Percentiles rank a stretch among this genome's conserved stretches.
Conservation (phyloP, 2,113 vertebrate genomes). For the Leiothrix lutea region DNA sequence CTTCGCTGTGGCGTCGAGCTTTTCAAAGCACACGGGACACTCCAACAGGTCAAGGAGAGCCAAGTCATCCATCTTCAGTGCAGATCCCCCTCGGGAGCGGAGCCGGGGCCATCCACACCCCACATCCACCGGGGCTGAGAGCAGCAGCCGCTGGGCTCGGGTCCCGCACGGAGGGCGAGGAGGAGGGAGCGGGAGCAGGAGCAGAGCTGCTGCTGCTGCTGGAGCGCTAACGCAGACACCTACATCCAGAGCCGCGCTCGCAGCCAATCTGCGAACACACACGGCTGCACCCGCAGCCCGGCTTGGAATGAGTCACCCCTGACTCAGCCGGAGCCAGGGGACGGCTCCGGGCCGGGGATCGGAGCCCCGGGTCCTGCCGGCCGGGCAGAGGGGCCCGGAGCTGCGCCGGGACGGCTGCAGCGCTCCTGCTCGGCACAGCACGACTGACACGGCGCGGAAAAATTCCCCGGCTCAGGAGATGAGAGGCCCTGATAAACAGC, state of each 20-base stretch:
- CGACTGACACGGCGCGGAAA: neutral
- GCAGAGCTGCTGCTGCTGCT: conserved; percentile 27
- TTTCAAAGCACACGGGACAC: conserved; percentile 88
- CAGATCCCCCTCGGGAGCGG: neutral
- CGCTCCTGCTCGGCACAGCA: neutral
- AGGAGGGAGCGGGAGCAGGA: conserved; percentile 9
- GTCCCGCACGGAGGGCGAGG: conserved; percentile 37
- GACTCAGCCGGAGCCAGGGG: conserved; percentile 59
- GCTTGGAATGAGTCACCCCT: conserved; percentile 64
- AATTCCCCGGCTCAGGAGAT: neutral
- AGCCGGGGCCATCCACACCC: neutral
- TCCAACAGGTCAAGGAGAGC: conserved; percentile 84
- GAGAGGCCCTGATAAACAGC: neutral
- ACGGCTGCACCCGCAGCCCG: conserved; percentile 33
- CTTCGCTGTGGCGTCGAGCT: conserved; percentile 85
- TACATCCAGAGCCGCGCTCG: conserved; percentile 65
- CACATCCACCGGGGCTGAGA: neutral
- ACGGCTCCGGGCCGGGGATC: neutral
- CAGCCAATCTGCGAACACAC: conserved; percentile 54
- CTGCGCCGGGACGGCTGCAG: neutral
- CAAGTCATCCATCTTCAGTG: conserved; percentile 82
- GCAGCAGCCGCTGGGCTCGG: neutral
- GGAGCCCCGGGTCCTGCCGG: neutral
- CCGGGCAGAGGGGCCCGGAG: neutral
- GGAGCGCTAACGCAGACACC: conserved; percentile 60